These are phyloP conservation scores for Anagrus nilaparvatae DNA, from an alignment of 1,140 invertebrate species.

Conservation along the genomic window DNA sequence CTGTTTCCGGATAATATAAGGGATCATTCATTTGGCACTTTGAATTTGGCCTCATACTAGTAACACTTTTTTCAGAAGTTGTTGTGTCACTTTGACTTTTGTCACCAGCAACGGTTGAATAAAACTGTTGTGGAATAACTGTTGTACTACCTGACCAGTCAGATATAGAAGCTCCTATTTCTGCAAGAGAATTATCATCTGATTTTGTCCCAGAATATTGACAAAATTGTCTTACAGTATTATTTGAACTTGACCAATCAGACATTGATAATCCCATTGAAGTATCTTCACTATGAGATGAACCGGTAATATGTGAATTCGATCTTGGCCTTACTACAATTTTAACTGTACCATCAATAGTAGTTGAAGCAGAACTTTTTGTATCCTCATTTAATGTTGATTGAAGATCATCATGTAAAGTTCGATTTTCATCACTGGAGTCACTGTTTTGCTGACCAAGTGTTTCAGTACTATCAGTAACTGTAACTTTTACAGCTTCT, in stretches of 20 bases:
- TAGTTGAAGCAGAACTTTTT: constrained; percentile 43
- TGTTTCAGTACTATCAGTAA: constrained; percentile 44
- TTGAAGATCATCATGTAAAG: constrained; percentile 38
- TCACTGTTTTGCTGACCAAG: constrained; percentile 34
- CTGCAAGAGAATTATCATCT: constrained; percentile 46
- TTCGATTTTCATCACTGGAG: constrained; percentile 45
- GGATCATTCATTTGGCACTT: constrained; percentile 27
- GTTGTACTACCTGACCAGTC: constrained; percentile 49
- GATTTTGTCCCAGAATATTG: constrained; percentile 50
- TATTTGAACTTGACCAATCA: constrained; percentile 75
- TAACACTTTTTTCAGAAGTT: constrained; percentile 36
- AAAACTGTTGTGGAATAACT: constrained; percentile 37
- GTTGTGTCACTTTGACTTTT: constrained; percentile 39
- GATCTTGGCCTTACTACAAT: constrained; percentile 61
- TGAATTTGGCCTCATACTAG: constrained; percentile 34
- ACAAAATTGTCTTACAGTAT: constrained; percentile 65
- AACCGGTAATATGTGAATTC: constrained; percentile 57
- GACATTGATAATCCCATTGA: constrained; percentile 73
- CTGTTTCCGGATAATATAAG: constrained; percentile 10
- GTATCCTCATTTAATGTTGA: constrained; percentile 35
- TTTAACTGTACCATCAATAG: constrained; percentile 67
- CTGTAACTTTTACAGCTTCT: constrained; percentile 56
- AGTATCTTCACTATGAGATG: constrained; percentile 71
- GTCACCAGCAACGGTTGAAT: constrained; percentile 26
- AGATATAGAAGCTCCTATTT: constrained; percentile 47